These are phyloP conservation scores for Microctenopoma steveboyesi DNA, from an alignment of 2,797 vertebrate species.

Conservation along the genomic window DNA sequence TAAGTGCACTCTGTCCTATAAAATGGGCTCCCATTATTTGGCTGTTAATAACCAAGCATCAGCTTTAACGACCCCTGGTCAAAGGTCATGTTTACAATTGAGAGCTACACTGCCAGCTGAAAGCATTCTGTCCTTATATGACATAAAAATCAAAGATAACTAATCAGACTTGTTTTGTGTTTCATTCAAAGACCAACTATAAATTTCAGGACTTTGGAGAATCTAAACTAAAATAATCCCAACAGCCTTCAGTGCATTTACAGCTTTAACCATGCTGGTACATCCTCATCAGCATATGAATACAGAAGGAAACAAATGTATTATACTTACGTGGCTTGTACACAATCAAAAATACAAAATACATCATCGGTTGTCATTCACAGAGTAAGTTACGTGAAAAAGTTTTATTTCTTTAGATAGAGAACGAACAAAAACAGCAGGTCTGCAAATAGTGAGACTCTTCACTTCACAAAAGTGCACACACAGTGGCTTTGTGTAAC, in stretches of 20 bases:
- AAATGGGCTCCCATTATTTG: conserved; percentile 64
- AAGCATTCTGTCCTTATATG: conserved; percentile 1
- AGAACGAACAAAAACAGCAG: not conserved
- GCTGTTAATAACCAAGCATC: conserved; percentile 64
- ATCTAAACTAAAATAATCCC: conserved; percentile 2
- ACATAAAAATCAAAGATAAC: conserved; percentile 4
- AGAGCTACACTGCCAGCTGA: conserved; percentile 18
- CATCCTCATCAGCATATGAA: no score
- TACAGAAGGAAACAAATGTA: no score
- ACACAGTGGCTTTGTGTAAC: not conserved
- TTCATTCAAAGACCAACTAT: no score
- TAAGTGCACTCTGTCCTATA: conserved; percentile 58
- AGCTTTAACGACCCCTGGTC: conserved; percentile 59
- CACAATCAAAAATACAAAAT: not conserved
- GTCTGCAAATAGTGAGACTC: not conserved
- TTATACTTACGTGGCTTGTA: not conserved
- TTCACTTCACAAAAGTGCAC: not conserved
- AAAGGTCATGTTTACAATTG: conserved; percentile 53
- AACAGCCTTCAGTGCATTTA: conserved; percentile 13
- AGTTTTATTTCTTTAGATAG: not conserved
- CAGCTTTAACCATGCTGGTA: conserved; percentile 10
- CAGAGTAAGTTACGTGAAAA: not conserved
- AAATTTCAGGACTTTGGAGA: conserved; percentile 8
- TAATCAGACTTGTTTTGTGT: not conserved
- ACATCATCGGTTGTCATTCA: not conserved